These are phyloP conservation scores for Centropristis striata DNA, from an alignment of 2,113 vertebrate genomes.

Conservation along the genomic window DNA sequence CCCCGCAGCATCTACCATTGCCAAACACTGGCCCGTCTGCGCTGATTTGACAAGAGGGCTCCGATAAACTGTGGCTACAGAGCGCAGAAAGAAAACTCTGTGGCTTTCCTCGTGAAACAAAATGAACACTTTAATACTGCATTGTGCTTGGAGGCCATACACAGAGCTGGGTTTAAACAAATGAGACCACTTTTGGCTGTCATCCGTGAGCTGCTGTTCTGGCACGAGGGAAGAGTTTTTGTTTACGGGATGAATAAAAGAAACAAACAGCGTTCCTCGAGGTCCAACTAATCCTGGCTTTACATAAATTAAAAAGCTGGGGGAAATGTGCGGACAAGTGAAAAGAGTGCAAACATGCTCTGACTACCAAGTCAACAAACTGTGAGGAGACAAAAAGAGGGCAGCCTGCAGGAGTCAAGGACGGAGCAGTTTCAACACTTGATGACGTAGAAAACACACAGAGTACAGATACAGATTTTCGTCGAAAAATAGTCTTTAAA, in stretches of 20 bases:
- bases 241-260: conserved; percentile 58
- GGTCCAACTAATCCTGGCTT: conserved; percentile 72
- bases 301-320: conserved; percentile 65
- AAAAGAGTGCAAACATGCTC: conserved; percentile 61
- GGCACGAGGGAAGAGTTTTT: conserved; percentile 46
- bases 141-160: conserved; percentile 56
- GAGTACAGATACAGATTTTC: conserved; percentile 52
- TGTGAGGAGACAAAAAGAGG: conserved; percentile 27
- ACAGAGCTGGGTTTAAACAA: conserved; percentile 55
- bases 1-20: conserved; percentile 19
- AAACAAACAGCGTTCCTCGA: conserved; percentile 61
- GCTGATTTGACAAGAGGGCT: not conserved
- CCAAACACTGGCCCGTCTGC: conserved; percentile 26
- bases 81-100: conserved; percentile 39
- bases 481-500: conserved; percentile 68
- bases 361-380: conserved; percentile 38
- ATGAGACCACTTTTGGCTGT: conserved; percentile 47
- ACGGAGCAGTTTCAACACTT: conserved; percentile 27
- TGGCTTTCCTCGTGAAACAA: conserved; percentile 51
- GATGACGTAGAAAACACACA: conserved; percentile 55
- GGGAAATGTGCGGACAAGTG: conserved; percentile 46
- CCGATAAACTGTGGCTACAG: conserved; percentile 16
- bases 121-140: conserved; percentile 66
- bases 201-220: conserved; percentile 45
- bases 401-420: conserved; percentile 37